Evolutionary conservation across 2,113 vertebrate genomes (phyloP), one percentile per base, ranked within the genome.

Genomic region (Nibea coibor): DNA sequence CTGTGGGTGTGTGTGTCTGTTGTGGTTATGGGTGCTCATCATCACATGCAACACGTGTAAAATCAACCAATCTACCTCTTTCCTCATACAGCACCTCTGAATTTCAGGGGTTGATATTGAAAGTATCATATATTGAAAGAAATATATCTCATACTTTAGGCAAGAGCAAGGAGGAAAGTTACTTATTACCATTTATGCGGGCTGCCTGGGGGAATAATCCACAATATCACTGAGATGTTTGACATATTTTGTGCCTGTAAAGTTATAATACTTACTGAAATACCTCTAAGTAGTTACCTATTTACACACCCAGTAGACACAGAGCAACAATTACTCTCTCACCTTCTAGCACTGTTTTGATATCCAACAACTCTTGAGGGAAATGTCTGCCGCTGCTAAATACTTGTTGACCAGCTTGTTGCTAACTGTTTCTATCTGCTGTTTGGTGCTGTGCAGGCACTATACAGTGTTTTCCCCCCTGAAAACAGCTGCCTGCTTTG

Each of bases 1-100:
- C n/a, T 67, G 22, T 67, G 22, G 59, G 43, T 50, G 54, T 59
- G 70, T 77, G 24, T 70, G 22, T 68, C 2, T 19, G 3, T 45
- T 24, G 11, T 10, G 28, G 20, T 72, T 58, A 20, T 59, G 63
- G 45, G 50, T 59, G 28, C 53, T 26, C 50, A 58, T 77, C 14
- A 11, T 9, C 61, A 28, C 31, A 35, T 35, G 31, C 4, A n/a
- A 72, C 19, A 5, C 39, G 7, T 58, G 15, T 12, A 64, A 66
- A 78, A 11, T 67, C 39, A 50, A 11, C 62, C 39, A 50, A 20
- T 53, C 24, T 26, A 5, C 15, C 6, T 56, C n/a, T 79, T 50
- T 26, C 16, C n/a, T 1, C 31, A 77, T n/a, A 77, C n/a, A 50
- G 57, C 28, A 51, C 31, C n/a, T 56, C 11, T 19, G 51, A 47